Percentiles rank a stretch among this genome's conserved stretches.
phyloP scores from a whole-genome alignment of 2,888 invertebrate genomes.

The Caenorhabditis sp. region DNA sequence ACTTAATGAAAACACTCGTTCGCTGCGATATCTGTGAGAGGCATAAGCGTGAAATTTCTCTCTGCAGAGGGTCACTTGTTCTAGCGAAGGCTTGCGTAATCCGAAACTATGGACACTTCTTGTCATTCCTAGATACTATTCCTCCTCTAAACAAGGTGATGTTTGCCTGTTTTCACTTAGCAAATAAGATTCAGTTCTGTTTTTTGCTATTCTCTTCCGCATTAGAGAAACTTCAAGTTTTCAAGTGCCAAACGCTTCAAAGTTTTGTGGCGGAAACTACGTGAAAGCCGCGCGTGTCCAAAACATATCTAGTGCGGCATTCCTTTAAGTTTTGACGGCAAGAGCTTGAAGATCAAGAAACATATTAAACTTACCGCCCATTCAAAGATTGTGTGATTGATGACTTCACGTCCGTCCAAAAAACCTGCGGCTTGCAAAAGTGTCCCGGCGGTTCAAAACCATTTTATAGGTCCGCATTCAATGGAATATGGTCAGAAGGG shows the following conservation, averaged over 20 bases:
- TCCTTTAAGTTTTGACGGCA: conserved; percentile 23
- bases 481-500: not conserved
- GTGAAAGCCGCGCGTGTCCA: too few species aligned
- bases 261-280: too few species aligned
- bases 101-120: too few species aligned
- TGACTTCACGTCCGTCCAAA: conserved; percentile 38
- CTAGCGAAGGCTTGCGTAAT: too few species aligned
- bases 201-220: conserved; percentile 5
- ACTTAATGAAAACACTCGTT: not conserved
- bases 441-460: conserved; percentile 19
- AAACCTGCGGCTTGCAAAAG: conserved; percentile 33
- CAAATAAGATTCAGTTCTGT: not conserved
- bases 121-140: too few species aligned
- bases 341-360: conserved; percentile 50
- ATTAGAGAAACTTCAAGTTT: conserved; percentile 27
- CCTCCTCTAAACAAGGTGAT: too few species aligned
- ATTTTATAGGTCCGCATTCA: conserved; percentile 27
- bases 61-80: conserved; percentile 5
- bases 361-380: conserved; percentile 56
- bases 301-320: conserved; percentile 36
- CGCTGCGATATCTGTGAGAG: too few species aligned
- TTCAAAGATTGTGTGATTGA: conserved; percentile 48
- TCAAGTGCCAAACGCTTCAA: conserved; percentile 34
- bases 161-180: not conserved
- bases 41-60: conserved; percentile 16